Percentiles rank a stretch among this genome's conserved stretches.
These are phyloP conservation scores for Apteryx mantelli DNA, from an alignment of 2,113 vertebrate species.

Conservation along the genomic window DNA sequence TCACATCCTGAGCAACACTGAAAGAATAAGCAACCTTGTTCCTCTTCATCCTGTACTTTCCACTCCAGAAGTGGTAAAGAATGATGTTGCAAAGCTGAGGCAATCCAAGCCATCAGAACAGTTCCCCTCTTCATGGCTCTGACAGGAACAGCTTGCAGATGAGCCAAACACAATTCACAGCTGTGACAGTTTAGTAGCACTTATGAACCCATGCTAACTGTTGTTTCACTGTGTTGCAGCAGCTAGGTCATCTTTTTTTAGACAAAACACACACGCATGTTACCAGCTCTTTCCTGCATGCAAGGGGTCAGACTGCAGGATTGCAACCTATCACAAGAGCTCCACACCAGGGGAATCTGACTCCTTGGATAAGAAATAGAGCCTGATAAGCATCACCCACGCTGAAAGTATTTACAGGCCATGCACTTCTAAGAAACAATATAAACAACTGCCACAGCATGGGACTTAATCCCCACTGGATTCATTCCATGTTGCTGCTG, in stretches of 20 bases:
- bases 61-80: neutral
- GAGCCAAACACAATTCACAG: neutral
- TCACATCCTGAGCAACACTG: neutral
- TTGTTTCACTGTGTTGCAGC: neutral
- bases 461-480: too few species aligned
- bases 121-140: neutral
- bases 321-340: neutral
- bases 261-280: neutral
- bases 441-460: neutral
- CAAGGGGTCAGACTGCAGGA: neutral
- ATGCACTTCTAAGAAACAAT: neutral
- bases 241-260: neutral
- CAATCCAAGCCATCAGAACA: neutral
- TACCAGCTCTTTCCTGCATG: neutral
- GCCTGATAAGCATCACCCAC: neutral
- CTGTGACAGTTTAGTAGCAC: neutral
- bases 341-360: neutral
- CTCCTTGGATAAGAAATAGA: neutral
- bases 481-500: neutral
- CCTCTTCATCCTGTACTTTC: neutral
- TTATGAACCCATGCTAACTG: neutral
- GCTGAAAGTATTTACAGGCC: neutral
- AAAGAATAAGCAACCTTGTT: neutral
- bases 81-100: neutral
- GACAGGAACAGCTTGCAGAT: neutral